These are phyloP conservation scores for Conchocele bisecta DNA, from an alignment of 2,888 invertebrate genomes.

Conservation along the genomic window DNA sequence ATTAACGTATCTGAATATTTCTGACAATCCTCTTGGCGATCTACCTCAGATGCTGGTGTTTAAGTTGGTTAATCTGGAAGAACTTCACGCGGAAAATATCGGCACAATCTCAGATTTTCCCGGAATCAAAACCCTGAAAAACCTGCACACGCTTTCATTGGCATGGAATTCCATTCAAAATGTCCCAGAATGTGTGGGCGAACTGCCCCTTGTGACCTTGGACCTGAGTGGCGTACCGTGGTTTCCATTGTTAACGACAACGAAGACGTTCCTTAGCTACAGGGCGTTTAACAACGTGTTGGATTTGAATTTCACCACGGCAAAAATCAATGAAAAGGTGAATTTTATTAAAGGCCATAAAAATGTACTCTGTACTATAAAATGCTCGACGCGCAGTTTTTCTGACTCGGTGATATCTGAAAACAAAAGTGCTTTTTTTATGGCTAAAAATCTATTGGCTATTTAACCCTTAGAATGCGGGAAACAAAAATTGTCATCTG, in stretches of 20 bases:
- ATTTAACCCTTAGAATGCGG: no score
- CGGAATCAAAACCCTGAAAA: constrained; percentile 58
- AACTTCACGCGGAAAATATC: constrained; percentile 67
- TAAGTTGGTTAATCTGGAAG: constrained; percentile 53
- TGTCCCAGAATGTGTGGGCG: constrained; percentile 59
- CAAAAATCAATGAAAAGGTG: constrained; percentile 39
- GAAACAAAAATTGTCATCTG: no score
- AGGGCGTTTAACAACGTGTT: constrained; percentile 43
- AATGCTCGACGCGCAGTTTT: no score
- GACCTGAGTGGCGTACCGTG: constrained; percentile 74
- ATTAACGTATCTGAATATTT: constrained; percentile 65
- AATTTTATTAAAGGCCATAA: not conserved
- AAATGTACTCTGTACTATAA: no score
- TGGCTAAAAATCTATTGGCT: no score
- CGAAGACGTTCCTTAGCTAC: constrained; percentile 35
- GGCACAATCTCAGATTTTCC: constrained; percentile 58
- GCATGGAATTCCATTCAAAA: constrained; percentile 57
- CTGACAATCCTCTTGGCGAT: constrained; percentile 66
- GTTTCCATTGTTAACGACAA: constrained; percentile 52
- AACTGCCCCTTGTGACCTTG: constrained; percentile 60
- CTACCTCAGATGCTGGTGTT: constrained; percentile 58
- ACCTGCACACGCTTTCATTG: constrained; percentile 59
- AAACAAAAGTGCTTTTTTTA: no score
- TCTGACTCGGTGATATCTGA: no score
- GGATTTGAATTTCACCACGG: constrained; percentile 39